Conservation (phyloP, 2,113 vertebrate species). For the Zapornia atra region DNA sequence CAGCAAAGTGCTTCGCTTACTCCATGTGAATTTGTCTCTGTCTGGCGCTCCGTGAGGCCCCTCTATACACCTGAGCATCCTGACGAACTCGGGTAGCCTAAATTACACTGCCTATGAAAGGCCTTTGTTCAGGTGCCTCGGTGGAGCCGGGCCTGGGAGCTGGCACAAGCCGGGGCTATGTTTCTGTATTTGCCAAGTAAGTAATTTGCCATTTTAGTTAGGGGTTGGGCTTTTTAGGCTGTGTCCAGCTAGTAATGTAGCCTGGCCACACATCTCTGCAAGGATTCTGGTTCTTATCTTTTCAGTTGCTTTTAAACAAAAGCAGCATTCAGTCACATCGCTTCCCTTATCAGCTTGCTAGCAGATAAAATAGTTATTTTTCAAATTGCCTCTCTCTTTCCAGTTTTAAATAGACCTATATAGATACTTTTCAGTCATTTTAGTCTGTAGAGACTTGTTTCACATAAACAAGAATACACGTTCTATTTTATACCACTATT, state of each 20-base stretch:
- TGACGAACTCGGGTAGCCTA: conserved; percentile 68
- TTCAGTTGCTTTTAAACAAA: conserved; percentile 50
- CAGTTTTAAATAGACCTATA: conserved; percentile 6
- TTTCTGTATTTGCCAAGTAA: conserved; percentile 58
- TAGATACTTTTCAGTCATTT: conserved; percentile 18
- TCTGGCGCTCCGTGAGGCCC: conserved; percentile 78
- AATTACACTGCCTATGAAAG: conserved; percentile 73
- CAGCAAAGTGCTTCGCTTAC: conserved; percentile 80
- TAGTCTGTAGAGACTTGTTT: neutral
- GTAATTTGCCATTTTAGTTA: conserved; percentile 58
- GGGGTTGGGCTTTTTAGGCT: conserved; percentile 20
- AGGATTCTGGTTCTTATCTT: conserved; percentile 54
- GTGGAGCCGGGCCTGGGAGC: conserved; percentile 45
- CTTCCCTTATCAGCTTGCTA: conserved; percentile 55
- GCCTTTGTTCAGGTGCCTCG: conserved; percentile 77
- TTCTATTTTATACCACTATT: neutral
- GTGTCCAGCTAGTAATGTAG: conserved; percentile 58
- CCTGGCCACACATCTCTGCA: conserved; percentile 44
- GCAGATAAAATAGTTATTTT: conserved; percentile 67
- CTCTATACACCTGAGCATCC: conserved; percentile 79
- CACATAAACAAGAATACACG: neutral
- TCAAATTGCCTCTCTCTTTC: conserved; percentile 60
- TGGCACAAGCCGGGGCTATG: conserved; percentile 36
- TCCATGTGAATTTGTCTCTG: conserved; percentile 79
- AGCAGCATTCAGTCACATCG: conserved; percentile 59